phyloP scores from a whole-genome alignment of 2,888 invertebrate genomes.

The Lottia gigantea region DNA sequence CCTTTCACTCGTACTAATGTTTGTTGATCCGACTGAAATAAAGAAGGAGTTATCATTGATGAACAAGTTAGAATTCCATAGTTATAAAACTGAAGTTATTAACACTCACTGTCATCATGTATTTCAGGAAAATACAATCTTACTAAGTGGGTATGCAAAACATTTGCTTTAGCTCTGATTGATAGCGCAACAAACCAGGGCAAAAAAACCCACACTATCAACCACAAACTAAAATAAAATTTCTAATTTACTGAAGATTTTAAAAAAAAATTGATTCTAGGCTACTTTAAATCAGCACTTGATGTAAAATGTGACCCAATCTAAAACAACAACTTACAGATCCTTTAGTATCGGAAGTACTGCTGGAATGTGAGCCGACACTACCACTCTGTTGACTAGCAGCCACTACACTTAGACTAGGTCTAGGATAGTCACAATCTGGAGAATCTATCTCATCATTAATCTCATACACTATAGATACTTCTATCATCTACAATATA shows the following conservation, averaged over 20 bases:
- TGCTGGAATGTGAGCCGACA: conserved; percentile 68
- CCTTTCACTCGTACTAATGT: conserved; percentile 74
- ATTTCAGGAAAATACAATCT: too few species aligned
- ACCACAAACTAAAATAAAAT: too few species aligned
- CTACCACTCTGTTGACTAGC: conserved; percentile 65
- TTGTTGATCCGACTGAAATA: conserved; percentile 54
- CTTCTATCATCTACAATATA: conserved; percentile 69
- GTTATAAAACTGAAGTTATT: too few species aligned
- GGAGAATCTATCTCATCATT: conserved; percentile 75
- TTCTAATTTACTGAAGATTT: too few species aligned
- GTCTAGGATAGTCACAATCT: conserved; percentile 78
- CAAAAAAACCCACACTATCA: too few species aligned
- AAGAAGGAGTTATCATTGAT: conserved; percentile 3
- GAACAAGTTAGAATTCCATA: too few species aligned
- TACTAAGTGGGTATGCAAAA: too few species aligned
- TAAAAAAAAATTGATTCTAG: too few species aligned
- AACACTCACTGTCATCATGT: too few species aligned
- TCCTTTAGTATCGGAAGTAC: conserved; percentile 63
- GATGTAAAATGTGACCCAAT: neutral
- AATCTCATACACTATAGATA: conserved; percentile 86
- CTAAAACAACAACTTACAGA: conserved; percentile 44
- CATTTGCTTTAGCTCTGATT: too few species aligned
- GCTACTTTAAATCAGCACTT: too few species aligned
- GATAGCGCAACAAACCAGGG: too few species aligned
- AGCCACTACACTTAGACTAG: conserved; percentile 67